Percentiles rank a stretch among this genome's conserved stretches.
These are phyloP conservation scores for Istiophorus platypterus DNA, from an alignment of 2,113 vertebrate genomes.

Conservation along the genomic window DNA sequence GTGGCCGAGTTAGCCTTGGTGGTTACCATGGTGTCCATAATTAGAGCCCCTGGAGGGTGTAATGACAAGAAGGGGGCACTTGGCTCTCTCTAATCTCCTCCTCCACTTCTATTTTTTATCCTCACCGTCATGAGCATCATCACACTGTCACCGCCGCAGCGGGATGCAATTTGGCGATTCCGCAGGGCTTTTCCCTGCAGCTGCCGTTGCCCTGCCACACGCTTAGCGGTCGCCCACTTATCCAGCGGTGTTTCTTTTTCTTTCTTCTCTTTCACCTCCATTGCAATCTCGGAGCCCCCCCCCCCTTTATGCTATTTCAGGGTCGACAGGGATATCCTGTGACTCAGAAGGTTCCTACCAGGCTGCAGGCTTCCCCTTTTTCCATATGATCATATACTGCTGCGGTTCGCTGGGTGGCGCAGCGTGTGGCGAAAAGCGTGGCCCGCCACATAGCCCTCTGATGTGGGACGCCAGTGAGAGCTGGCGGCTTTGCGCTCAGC, in stretches of 20 bases:
- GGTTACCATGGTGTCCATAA: conserved; percentile 78
- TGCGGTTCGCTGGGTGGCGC: conserved; percentile 71
- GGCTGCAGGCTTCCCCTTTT: conserved; percentile 22
- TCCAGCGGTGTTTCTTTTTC: conserved; percentile 44
- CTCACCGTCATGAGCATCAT: conserved; percentile 70
- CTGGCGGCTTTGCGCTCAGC: conserved; percentile 50
- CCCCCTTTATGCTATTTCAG: conserved; percentile 41
- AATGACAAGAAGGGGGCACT: conserved; percentile 82
- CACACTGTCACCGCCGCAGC: conserved; percentile 60
- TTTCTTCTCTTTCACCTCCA: conserved; percentile 39
- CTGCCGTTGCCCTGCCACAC: conserved; percentile 56
- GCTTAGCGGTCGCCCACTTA: conserved; percentile 54
- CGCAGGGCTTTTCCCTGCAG: conserved; percentile 57
- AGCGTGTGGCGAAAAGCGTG: conserved; percentile 64
- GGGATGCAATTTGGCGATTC: conserved; percentile 74
- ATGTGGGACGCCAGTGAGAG: conserved; percentile 75
- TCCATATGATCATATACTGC: conserved; percentile 49
- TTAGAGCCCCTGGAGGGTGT: conserved; percentile 80
- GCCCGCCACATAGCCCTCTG: conserved; percentile 66
- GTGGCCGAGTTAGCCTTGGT: conserved; percentile 58
- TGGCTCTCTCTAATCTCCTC: conserved; percentile 80
- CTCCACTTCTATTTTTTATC: conserved; percentile 83
- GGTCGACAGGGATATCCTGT: conserved; percentile 48
- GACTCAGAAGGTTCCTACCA: conserved; percentile 35
- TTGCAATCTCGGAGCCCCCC: conserved; percentile 54